phyloP scores from a whole-genome alignment of 2,797 vertebrate genomes.

The Coendou prehensilis region DNA sequence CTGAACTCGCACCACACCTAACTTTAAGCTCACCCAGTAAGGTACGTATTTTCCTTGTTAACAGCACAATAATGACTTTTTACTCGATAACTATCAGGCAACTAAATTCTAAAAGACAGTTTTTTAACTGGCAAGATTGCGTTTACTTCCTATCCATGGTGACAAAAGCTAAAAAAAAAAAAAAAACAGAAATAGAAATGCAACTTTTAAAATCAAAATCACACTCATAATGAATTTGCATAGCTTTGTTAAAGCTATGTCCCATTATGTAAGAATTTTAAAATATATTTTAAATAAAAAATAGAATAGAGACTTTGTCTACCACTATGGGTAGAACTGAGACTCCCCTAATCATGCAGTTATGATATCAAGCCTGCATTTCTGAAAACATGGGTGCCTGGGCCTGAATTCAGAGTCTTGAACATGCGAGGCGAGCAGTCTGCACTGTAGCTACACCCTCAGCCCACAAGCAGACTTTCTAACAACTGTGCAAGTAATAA shows the following conservation, averaged over 20 bases:
- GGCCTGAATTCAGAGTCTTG: neutral
- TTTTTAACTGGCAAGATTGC: neutral
- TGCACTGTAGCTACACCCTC: neutral
- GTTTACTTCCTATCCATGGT: neutral
- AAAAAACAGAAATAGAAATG: neutral
- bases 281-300: slow-evolving; percentile 38
- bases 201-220: slow-evolving; percentile 36
- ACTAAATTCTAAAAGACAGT: neutral
- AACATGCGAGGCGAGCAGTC: neutral
- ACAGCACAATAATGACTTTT: neutral
- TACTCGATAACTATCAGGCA: neutral
- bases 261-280: neutral
- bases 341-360: neutral
- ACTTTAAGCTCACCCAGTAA: neutral
- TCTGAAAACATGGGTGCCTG: neutral
- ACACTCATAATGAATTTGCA: neutral
- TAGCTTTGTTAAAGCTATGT: neutral
- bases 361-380: neutral
- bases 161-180: neutral
- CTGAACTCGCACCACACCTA: neutral
- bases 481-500: neutral
- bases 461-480: neutral
- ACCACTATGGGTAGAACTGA: neutral
- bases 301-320: neutral
- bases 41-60: neutral